phyloP scores from a whole-genome alignment of 53 echinoderm and acorn worm genomes.

The Henricia sp. region DNA sequence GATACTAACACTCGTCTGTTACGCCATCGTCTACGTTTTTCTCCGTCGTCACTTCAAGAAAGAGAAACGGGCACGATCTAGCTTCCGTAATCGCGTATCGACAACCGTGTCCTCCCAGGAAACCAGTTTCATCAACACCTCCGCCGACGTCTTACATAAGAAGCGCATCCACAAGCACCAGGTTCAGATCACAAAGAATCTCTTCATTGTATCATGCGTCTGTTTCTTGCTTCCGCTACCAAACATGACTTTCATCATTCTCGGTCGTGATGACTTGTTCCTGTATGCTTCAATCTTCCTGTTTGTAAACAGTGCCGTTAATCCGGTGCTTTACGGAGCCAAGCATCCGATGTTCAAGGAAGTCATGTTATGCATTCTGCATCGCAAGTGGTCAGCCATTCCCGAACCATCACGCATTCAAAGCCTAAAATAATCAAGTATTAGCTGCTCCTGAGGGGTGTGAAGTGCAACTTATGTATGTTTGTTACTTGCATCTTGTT shows the following conservation, averaged over 20 bases:
- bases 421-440: too few species aligned
- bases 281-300: constrained; percentile 43
- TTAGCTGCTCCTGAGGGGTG: too few species aligned
- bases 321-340: constrained; percentile 44
- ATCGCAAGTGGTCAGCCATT: constrained; percentile 11
- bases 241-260: constrained; percentile 36
- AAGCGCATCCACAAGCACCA: constrained; percentile 54
- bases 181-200: constrained; percentile 53
- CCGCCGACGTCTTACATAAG: constrained; percentile 11
- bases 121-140: not conserved
- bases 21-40: constrained; percentile 26
- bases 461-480: too few species aligned
- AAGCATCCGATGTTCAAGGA: constrained; percentile 55
- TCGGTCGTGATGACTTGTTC: constrained; percentile 21
- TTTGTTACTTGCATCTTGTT: too few species aligned
- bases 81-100: not conserved
- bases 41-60: constrained; percentile 43
- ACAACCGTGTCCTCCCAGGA: constrained; percentile 28
- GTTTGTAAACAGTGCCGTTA: constrained; percentile 44
- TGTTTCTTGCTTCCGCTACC: constrained; percentile 44
- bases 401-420: constrained; percentile 30
- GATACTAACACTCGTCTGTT: constrained; percentile 12
- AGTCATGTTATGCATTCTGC: constrained; percentile 43
- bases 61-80: not conserved
- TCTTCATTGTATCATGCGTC: constrained; percentile 41